phyloP scores from a whole-genome alignment of 2,113 vertebrate genomes.

The Dipodomys merriami region DNA sequence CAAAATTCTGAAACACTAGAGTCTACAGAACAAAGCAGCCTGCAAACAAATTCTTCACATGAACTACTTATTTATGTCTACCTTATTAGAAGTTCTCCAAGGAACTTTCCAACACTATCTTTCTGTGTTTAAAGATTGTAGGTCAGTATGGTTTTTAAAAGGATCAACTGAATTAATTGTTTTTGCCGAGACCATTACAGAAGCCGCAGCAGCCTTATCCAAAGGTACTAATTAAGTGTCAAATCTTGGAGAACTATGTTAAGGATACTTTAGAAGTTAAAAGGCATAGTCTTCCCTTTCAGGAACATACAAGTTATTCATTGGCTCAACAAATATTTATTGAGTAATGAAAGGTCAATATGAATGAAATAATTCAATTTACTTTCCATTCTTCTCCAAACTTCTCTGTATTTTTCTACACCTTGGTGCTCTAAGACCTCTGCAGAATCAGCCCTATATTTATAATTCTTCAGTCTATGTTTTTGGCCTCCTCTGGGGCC shows the following conservation, averaged over 20 bases:
- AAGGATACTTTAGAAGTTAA: constrained; percentile 40
- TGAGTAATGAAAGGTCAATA: constrained; percentile 63
- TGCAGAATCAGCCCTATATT: background rate
- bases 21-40: background rate
- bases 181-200: constrained; percentile 52
- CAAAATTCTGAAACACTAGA: constrained; percentile 18
- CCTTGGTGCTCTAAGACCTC: background rate
- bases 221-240: constrained; percentile 70
- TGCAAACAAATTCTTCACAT: background rate
- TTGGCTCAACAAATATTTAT: constrained; percentile 68
- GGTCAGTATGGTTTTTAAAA: constrained; percentile 55
- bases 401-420: constrained; percentile 28
- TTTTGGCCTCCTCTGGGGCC: background rate
- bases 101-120: constrained; percentile 17
- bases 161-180: constrained; percentile 60
- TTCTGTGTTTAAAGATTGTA: constrained; percentile 58
- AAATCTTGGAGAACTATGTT: constrained; percentile 15
- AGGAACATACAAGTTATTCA: constrained; percentile 36
- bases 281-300: constrained; percentile 28
- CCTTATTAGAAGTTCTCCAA: constrained; percentile 34
- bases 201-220: constrained; percentile 34
- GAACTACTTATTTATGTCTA: background rate
- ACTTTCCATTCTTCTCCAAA: constrained; percentile 38
- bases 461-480: background rate
- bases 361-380: constrained; percentile 68